Base-by-base conservation (phyloP, 2,888 invertebrate species). In the Phragmatobia fuliginosa region DNA sequence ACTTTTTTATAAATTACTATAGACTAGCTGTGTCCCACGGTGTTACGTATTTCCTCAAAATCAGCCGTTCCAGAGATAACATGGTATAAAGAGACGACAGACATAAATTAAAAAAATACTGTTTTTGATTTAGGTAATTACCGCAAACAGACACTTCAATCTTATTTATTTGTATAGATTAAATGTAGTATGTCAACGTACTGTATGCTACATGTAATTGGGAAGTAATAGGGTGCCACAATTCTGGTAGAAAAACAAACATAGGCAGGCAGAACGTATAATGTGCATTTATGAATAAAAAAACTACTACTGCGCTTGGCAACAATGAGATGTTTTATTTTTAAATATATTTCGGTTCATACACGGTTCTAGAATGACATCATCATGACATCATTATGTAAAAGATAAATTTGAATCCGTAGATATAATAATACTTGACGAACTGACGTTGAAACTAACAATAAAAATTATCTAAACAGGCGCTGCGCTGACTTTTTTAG, bases 331-430 rank as follows among this genome's bases (percentile, higher is more conserved):
- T 32, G n/a, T 33, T 31, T 62, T 31, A 21, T 56, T 56, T 49
- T 56, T 56, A 28, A 56, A 56, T 16, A 56, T 6, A 56, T 28
- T 56, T 56, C 28, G 28, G 16, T 28, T 56, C 33, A 36, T 10
- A 16, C 64, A 65, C 36, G 56, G 64, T 28, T 25, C 18, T 25
- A 56, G 16, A 28, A 84, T 85, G 82, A 75, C 77, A 79, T 77
- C 75, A 69, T 69, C 38, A 78, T 86, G 82, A 85, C 83, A 87
- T 87, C 85, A 86, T 79, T 68, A 56, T 67, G 66, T 28, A 21
- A 66, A 58, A 66, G 25, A 66, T 28, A 65, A 56, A 65, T 38
- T 56, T 14, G 58, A 31, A 66, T 38, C 38, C 31, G 58, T 49
- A 75, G 38, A 70, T 65, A 21, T 62, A 65, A 21, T 62, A 65